Evolutionary conservation across 1,140 invertebrate genomes (phyloP).

Genomic region (Drosophila kikkawai): DNA sequence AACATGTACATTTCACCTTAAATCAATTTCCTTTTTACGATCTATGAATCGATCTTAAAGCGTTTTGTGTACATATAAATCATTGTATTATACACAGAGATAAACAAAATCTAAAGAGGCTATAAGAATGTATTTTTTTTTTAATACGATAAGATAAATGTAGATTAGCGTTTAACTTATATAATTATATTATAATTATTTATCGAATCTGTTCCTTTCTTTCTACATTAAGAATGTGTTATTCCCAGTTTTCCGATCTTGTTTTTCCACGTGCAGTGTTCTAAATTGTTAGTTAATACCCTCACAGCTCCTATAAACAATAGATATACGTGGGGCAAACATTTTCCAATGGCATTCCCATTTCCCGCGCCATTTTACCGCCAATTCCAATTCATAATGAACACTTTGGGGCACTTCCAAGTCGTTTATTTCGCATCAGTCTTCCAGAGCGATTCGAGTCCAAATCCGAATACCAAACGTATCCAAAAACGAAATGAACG

Average conservation of each 20-base stretch:
- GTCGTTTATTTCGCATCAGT: constrained; percentile 80
- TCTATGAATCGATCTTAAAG: constrained; percentile 7
- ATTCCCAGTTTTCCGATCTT: no score
- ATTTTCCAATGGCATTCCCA: constrained; percentile 60
- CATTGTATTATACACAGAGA: constrained; percentile 18
- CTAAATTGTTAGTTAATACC: constrained; percentile 47
- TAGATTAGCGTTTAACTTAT: no score
- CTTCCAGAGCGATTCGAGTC: constrained; percentile 52
- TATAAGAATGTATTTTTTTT: neutral
- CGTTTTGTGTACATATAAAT: constrained; percentile 30
- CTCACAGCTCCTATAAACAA: constrained; percentile 72
- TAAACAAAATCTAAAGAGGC: neutral
- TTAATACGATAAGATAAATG: neutral
- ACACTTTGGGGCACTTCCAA: constrained; percentile 74
- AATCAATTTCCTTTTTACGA: constrained; percentile 17
- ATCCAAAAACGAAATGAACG: constrained; percentile 47
- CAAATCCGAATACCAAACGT: constrained; percentile 5
- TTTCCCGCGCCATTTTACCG: constrained; percentile 39
- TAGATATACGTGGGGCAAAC: constrained; percentile 68
- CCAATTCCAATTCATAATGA: constrained; percentile 74
- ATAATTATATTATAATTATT: no score
- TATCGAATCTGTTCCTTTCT: no score
- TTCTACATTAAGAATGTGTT: neutral
- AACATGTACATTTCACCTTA: constrained; percentile 4
- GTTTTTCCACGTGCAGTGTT: constrained; percentile 4